phyloP scores from a whole-genome alignment of 2,113 vertebrate genomes.

The Talpa occidentalis region DNA sequence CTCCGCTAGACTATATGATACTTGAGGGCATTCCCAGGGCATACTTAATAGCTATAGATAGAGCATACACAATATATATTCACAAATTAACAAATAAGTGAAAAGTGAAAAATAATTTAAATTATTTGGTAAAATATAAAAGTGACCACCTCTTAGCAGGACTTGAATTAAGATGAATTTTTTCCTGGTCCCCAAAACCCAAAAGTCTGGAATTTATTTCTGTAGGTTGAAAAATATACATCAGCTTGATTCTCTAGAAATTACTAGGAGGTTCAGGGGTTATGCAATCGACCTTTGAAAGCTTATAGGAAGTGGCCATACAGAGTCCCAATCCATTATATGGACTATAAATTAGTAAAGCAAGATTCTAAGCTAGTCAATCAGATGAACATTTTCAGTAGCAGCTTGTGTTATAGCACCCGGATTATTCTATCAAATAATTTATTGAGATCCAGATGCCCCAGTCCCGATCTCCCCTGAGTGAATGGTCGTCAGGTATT shows the following conservation, averaged over 20 bases:
- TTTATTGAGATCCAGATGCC: constrained; percentile 64
- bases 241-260: background rate
- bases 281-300: background rate
- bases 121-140: constrained; percentile 35
- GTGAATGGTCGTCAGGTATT: constrained; percentile 43
- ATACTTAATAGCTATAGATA: background rate
- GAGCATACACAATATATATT: background rate
- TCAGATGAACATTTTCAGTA: background rate
- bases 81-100: background rate
- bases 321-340: background rate
- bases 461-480: background rate
- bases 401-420: background rate
- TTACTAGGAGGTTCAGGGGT: background rate
- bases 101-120: background rate
- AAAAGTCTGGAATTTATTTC: background rate
- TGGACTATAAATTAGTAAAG: background rate
- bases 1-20: background rate
- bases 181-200: background rate
- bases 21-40: background rate
- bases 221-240: background rate
- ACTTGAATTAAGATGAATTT: background rate
- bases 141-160: background rate
- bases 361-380: background rate
- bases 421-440: constrained; percentile 17
- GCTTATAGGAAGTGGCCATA: background rate